Conservation (phyloP, 2,888 invertebrate species). For the Orthonevra nobilis region DNA sequence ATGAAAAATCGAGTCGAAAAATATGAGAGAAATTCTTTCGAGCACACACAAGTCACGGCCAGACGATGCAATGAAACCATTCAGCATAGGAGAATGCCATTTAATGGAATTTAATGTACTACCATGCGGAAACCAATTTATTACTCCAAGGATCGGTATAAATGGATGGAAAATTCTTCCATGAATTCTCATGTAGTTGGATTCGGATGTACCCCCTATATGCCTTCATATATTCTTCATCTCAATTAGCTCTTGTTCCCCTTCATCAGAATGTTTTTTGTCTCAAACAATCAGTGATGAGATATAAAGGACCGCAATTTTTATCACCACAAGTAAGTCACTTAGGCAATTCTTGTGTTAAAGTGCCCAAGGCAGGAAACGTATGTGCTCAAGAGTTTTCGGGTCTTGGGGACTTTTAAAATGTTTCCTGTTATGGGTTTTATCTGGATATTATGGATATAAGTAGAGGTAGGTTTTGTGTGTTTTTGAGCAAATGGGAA, state of each 20-base stretch:
- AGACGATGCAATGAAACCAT: not conserved
- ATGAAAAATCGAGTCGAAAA: conserved; percentile 14
- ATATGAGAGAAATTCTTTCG: not conserved
- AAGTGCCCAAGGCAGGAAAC: not conserved
- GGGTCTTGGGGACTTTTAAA: conserved; percentile 14
- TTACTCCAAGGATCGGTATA: conserved; percentile 22
- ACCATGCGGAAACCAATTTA: conserved; percentile 38
- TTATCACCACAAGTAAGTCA: conserved; percentile 25
- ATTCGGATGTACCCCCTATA: too few relatives aligned
- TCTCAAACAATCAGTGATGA: not conserved
- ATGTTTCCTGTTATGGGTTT: conserved; percentile 16
- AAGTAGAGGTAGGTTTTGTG: too few relatives aligned
- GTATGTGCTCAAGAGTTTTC: not conserved
- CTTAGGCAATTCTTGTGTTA: not conserved
- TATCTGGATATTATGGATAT: too few relatives aligned
- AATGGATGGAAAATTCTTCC: conserved; percentile 13
- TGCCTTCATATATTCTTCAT: not conserved
- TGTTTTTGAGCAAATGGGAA: too few relatives aligned
- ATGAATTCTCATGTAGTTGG: not conserved
- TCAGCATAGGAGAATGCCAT: conserved; percentile 21
- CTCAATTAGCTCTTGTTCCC: conserved; percentile 11
- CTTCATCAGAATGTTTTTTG: not conserved
- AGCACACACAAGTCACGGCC: conserved; percentile 22
- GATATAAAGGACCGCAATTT: conserved; percentile 23
- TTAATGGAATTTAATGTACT: conserved; percentile 38